Evolutionary conservation across 2,797 vertebrate genomes (phyloP).

Genomic region (Kryptolebias ocellatus): DNA sequence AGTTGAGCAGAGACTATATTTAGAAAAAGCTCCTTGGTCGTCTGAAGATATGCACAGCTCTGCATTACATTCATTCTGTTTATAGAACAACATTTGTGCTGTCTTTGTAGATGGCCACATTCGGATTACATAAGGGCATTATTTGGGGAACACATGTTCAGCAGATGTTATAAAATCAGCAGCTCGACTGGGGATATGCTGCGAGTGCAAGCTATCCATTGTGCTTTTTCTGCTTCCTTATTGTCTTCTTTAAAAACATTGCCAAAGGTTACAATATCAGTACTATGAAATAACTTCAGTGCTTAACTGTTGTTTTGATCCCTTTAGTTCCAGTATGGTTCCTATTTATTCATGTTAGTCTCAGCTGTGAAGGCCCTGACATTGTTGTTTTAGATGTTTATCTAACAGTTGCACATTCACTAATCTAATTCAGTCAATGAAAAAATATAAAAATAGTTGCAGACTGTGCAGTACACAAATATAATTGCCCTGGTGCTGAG

Average conservation of each 20-base stretch:
- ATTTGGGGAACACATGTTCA: conserved; percentile 15
- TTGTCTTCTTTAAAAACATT: neutral
- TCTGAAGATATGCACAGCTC: conserved; percentile 53
- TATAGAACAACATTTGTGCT: conserved; percentile 46
- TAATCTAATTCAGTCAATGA: conserved; percentile 4
- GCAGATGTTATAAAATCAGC: conserved; percentile 18
- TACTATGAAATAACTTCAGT: neutral
- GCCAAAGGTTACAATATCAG: neutral
- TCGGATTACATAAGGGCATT: conserved; percentile 46
- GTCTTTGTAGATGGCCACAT: conserved; percentile 26
- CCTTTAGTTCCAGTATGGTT: neutral
- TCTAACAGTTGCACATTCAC: neutral
- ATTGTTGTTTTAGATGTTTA: neutral
- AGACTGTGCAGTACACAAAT: neutral
- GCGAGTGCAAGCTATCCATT: neutral
- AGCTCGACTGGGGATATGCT: conserved; percentile 1
- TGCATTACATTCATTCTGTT: conserved; percentile 53
- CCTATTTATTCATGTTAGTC: neutral
- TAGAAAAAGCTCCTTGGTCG: conserved; percentile 45
- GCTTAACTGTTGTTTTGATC: neutral
- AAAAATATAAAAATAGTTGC: neutral
- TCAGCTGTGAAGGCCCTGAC: neutral
- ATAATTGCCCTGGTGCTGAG: neutral
- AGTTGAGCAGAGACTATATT: conserved; percentile 57
- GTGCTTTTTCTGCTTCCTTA: neutral